Evolutionary conservation across 1,140 invertebrate genomes (phyloP), one percentile per base, ranked within the genome.

Genomic region (Monomorium pharaonis): DNA sequence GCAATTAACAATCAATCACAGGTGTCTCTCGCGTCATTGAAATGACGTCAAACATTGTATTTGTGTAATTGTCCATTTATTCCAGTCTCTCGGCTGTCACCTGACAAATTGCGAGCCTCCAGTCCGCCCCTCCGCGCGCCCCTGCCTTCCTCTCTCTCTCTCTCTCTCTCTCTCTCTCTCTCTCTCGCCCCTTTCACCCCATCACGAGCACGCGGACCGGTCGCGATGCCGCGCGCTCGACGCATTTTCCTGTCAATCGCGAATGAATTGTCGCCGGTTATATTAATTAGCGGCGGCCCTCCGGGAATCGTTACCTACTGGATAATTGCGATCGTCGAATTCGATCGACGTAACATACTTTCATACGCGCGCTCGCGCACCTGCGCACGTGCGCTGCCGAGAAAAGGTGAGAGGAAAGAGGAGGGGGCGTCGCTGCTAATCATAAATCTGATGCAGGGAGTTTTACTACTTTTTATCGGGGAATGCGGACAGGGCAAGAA

Each of bases 11-110:
- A 95, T 95, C 94, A 95, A 95, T 95, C 94, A 95, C 93, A 92
- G 94, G 93, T 94, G 93, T 94, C 94, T 94, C 94, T 94, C 94
- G 94, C 94, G 92, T 94, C 94, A 95, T 95, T 95, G 94, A 95
- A 95, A 94, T 95, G 93, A 94, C 94, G 93, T 94, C 94, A 95
- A 95, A 95, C 94, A 94, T 95, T 95, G 94, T 94, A 94, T 95
- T 94, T 94, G 93, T 94, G 94, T 95, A 94, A 95, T 95, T 95
- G 94, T 95, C 94, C 94, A 95, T 95, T 95, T 95, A 95, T 95
- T 95, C 94, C 93, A 92, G 93, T 94, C 94, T 94, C 93, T 94
- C 92, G 92, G 91, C 93, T 94, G 94, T 94, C 94, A 94, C 93
- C 94, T 94, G 94, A 95, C 94, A 95, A 94, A 95, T 94, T 95